Conservation (phyloP, 2,113 vertebrate species). For the Cebus imitator region DNA sequence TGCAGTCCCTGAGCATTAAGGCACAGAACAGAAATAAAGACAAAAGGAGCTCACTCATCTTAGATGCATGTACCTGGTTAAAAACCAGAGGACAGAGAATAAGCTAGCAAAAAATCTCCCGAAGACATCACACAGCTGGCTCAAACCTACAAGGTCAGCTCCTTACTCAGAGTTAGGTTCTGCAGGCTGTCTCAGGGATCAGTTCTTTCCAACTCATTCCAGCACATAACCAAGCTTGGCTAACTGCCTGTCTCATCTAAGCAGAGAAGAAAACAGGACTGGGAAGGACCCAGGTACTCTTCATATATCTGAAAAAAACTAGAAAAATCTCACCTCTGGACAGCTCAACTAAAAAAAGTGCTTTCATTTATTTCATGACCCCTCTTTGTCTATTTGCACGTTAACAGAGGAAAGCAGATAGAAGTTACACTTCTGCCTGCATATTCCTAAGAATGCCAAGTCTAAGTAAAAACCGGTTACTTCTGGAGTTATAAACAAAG, state of each 20-base stretch:
- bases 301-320: background rate
- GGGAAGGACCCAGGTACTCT: background rate
- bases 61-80: background rate
- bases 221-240: background rate
- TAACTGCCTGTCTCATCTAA: background rate
- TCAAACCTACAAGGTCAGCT: background rate
- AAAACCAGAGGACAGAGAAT: background rate
- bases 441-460: background rate
- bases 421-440: background rate
- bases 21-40: background rate
- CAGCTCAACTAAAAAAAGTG: background rate
- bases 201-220: background rate
- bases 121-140: background rate
- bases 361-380: background rate
- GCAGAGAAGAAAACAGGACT: background rate
- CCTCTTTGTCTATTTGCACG: background rate
- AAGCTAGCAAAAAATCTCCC: background rate
- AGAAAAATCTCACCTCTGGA: background rate
- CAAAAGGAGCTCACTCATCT: rapidly evolving
- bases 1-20: no score
- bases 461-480: background rate
- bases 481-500: background rate
- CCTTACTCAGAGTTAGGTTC: background rate
- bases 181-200: background rate
- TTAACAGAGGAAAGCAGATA: background rate